Conservation (phyloP, 2,888 invertebrate genomes). For the Ectemnius continuus region DNA sequence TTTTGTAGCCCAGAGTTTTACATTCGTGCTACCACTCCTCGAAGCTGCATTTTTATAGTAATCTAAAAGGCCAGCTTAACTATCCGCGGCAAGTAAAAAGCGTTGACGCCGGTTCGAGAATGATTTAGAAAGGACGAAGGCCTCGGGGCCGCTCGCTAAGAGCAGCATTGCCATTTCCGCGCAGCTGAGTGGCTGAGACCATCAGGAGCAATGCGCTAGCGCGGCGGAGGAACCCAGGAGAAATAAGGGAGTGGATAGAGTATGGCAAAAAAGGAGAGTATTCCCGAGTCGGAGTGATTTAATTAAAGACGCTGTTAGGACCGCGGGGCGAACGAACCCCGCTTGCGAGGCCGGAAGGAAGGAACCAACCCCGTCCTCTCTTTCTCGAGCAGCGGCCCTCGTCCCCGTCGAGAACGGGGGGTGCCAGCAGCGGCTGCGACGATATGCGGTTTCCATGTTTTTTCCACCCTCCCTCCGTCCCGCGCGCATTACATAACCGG, state of each 20-base stretch:
- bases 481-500: constrained; percentile 62
- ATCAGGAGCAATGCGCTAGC: constrained; percentile 18
- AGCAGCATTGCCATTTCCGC: constrained; percentile 51
- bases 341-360: constrained; percentile 74
- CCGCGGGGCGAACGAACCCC: constrained; percentile 52
- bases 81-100: constrained; percentile 18
- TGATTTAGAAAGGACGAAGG: constrained; percentile 44
- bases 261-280: constrained; percentile 51
- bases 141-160: constrained; percentile 37
- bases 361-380: constrained; percentile 62
- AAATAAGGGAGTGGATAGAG: constrained; percentile 23
- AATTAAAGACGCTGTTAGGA: constrained; percentile 71
- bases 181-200: constrained; percentile 44
- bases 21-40: too few relatives aligned
- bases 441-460: constrained; percentile 79
- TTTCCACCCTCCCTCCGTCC: constrained; percentile 75
- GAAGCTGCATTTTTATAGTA: too few relatives aligned
- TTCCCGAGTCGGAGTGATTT: constrained; percentile 65
- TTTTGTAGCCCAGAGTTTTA: too few relatives aligned
- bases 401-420: constrained; percentile 37
- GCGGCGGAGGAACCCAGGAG: constrained; percentile 11
- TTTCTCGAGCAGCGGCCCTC: constrained; percentile 15
- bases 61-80: too few relatives aligned
- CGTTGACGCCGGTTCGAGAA: constrained; percentile 29
- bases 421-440: constrained; percentile 65